phyloP scores from a whole-genome alignment of 2,888 invertebrate species.

The Parnassius apollo region DNA sequence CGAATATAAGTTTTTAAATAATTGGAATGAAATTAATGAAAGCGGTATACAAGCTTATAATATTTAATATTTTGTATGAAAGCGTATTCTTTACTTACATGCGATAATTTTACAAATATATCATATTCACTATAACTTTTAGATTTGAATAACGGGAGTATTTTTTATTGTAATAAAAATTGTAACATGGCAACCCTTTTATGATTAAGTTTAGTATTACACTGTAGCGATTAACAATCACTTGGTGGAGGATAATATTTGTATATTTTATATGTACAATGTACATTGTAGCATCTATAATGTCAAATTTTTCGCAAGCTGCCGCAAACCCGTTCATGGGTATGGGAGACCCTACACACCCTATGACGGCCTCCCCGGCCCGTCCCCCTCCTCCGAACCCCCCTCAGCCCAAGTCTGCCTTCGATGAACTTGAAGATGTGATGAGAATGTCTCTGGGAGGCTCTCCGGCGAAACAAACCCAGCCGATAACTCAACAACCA shows the following conservation, averaged over 20 bases:
- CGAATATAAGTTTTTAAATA: no score
- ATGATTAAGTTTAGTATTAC: constrained; percentile 23
- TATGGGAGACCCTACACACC: constrained; percentile 78
- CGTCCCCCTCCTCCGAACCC: constrained; percentile 77
- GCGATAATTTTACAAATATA: no score
- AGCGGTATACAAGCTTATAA: no score
- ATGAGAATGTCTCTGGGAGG: constrained; percentile 85
- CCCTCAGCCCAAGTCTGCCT: constrained; percentile 81
- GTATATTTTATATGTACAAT: constrained; percentile 22
- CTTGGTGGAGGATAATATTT: constrained; percentile 19
- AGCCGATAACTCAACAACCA: constrained; percentile 58
- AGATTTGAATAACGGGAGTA: no score
- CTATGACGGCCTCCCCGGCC: constrained; percentile 71
- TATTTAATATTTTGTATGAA: no score
- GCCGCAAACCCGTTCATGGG: constrained; percentile 85
- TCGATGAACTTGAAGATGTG: constrained; percentile 85
- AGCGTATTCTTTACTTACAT: no score
- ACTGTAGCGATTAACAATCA: constrained; percentile 15
- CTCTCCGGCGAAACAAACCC: constrained; percentile 72
- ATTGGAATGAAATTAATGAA: no score
- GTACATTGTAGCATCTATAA: constrained; percentile 21
- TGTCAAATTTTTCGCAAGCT: constrained; percentile 64
- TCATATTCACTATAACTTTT: no score
- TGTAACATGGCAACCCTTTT: constrained; percentile 30
- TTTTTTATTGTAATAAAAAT: constrained; percentile 2